Percentiles rank a stretch among this genome's conserved stretches.
Conservation (phyloP, 2,797 vertebrate genomes). For the Tragopan temminckii region DNA sequence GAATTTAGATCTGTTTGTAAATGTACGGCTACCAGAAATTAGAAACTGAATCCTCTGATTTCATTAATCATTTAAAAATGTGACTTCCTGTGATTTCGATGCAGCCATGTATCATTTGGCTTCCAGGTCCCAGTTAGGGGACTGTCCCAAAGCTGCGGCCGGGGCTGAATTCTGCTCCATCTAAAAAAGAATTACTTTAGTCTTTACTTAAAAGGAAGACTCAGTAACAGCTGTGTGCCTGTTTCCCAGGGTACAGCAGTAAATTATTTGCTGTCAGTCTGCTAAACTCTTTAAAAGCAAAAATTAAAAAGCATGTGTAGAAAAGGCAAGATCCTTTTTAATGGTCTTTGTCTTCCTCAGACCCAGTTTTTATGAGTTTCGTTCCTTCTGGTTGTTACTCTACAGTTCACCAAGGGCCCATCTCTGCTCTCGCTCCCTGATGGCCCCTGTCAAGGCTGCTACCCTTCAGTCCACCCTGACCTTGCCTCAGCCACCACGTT, state of each 20-base stretch:
- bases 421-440: background rate
- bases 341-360: background rate
- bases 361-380: background rate
- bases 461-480: background rate
- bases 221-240: background rate
- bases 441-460: background rate
- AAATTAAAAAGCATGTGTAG: background rate
- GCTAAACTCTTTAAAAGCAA: background rate
- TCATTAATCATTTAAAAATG: background rate
- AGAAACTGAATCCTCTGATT: background rate
- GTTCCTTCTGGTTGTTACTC: background rate
- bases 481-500: background rate
- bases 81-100: rapidly evolving
- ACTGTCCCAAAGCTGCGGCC: background rate
- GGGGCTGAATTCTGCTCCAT: background rate
- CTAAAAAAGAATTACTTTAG: background rate
- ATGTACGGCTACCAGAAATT: background rate
- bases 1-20: background rate
- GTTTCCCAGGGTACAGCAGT: background rate
- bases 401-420: background rate
- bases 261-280: background rate
- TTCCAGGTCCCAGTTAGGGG: background rate
- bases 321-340: background rate
- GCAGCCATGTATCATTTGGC: background rate
- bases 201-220: background rate